These are phyloP conservation scores for Heterotilapia buettikoferi DNA, from an alignment of 2,113 vertebrate species.

Conservation along the genomic window DNA sequence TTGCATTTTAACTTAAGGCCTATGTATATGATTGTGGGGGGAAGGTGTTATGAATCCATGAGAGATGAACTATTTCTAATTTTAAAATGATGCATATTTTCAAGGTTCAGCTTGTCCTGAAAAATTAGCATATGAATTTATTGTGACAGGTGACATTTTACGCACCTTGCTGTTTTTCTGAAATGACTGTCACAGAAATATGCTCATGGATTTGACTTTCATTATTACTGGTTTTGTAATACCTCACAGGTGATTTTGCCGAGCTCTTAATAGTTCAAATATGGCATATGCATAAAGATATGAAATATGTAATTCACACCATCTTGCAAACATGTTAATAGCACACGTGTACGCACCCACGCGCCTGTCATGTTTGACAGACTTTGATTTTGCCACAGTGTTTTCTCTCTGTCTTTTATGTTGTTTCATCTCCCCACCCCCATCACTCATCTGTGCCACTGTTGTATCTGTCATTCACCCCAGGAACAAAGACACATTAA, in stretches of 20 bases:
- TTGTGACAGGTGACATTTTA: background rate
- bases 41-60: background rate
- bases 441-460: constrained; percentile 1
- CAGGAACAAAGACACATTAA: constrained; percentile 35
- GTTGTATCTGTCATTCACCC: constrained; percentile 33
- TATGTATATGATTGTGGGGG: background rate
- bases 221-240: background rate
- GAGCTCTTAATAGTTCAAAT: background rate
- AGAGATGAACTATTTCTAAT: background rate
- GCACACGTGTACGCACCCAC: background rate
- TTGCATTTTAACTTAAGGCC: background rate
- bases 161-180: background rate
- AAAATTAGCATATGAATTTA: background rate
- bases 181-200: background rate
- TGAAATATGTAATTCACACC: background rate
- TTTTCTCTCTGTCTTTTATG: constrained; percentile 10
- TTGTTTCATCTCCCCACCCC: constrained; percentile 17
- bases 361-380: background rate
- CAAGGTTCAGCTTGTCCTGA: background rate
- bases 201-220: background rate
- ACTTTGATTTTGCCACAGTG: constrained; percentile 43
- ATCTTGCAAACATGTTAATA: background rate
- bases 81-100: background rate
- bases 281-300: background rate
- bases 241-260: background rate